Conservation (phyloP, 2,797 vertebrate genomes). For the Heterohyrax brucei region DNA sequence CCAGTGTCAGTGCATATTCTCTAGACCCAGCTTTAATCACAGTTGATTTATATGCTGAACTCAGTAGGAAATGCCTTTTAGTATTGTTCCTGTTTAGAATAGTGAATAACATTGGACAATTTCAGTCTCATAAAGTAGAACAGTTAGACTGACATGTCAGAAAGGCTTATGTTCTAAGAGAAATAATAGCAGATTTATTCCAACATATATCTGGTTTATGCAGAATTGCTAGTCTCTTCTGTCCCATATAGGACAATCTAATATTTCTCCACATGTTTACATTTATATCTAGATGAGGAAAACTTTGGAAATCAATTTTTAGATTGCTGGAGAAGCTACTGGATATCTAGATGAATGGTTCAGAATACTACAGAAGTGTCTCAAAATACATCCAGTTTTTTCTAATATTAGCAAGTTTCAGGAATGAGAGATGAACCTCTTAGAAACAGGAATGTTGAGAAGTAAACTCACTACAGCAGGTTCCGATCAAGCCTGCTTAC, state of each 20-base stretch:
- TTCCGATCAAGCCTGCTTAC: neutral
- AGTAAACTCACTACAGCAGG: neutral
- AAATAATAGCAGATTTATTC: conserved; percentile 79
- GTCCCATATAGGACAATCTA: neutral
- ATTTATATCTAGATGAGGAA: conserved; percentile 71
- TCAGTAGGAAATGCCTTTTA: conserved; percentile 84
- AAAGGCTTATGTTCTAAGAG: conserved; percentile 63
- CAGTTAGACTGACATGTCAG: conserved; percentile 67
- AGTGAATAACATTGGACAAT: conserved; percentile 72
- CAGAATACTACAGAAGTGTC: neutral
- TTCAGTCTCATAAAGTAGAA: conserved; percentile 81
- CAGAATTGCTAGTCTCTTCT: conserved; percentile 49
- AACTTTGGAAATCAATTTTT: conserved; percentile 68
- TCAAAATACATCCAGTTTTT: neutral
- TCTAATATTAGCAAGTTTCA: conserved; percentile 17
- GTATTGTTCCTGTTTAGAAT: conserved; percentile 83
- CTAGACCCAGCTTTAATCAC: conserved; percentile 74
- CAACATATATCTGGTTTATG: neutral
- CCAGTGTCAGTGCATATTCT: conserved; percentile 69
- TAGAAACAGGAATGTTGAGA: conserved; percentile 27
- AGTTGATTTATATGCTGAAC: conserved; percentile 78
- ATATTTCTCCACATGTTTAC: neutral
- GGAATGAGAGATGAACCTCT: conserved; percentile 55
- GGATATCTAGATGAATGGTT: conserved; percentile 27
- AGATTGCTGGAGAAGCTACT: conserved; percentile 54